Evolutionary conservation across 2,797 vertebrate species (phyloP).

Genomic region (Mionectes olivaceus): DNA sequence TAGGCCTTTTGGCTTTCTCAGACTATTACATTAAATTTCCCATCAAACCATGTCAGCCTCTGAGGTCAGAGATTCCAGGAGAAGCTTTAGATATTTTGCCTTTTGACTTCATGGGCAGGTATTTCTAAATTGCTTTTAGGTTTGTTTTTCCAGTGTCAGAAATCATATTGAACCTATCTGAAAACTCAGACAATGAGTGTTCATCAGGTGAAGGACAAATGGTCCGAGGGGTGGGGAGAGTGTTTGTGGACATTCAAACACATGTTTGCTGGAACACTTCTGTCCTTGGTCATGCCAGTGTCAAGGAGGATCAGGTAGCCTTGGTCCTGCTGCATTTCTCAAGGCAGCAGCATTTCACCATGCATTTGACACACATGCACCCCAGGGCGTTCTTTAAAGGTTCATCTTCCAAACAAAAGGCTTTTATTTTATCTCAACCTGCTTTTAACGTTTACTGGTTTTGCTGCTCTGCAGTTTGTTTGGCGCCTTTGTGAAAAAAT

Average conservation of each 20-base stretch:
- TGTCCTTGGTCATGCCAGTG: neutral
- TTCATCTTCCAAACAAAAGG: neutral
- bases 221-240: neutral
- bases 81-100: constrained; percentile 80
- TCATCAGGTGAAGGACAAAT: constrained; percentile 79
- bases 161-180: constrained; percentile 75
- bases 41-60: constrained; percentile 87
- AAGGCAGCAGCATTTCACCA: neutral
- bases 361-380: neutral
- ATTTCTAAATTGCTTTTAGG: constrained; percentile 93
- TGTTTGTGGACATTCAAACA: neutral
- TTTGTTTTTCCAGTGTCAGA: constrained; percentile 80
- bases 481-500: neutral
- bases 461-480: too few species aligned
- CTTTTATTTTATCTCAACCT: neutral
- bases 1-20: constrained; percentile 85
- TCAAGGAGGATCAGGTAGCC: neutral
- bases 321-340: neutral
- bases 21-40: constrained; percentile 87
- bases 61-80: constrained; percentile 82
- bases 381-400: neutral
- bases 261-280: neutral
- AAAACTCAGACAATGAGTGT: constrained; percentile 75
- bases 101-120: constrained; percentile 86
- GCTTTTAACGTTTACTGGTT: accelerated